Base-by-base conservation (phyloP, 2,797 vertebrate genomes). In the Coilia nasus region DNA sequence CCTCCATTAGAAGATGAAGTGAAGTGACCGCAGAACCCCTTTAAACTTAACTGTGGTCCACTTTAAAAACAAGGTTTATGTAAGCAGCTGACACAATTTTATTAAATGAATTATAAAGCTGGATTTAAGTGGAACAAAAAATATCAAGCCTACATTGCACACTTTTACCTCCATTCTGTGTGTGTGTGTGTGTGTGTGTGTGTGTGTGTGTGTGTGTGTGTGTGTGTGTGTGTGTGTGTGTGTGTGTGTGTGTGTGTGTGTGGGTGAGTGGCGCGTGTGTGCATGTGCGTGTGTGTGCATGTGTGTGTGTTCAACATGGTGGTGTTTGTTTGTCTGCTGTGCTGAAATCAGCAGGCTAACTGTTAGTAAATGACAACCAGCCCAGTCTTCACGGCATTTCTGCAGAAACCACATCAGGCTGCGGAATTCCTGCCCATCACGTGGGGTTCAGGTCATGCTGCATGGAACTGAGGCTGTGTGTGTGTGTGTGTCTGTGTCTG, bases 401-500 rank as follows among this genome's bases (percentile, higher is more conserved):
- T 78, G 71, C 0, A 78, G 71, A 78, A 78, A 21, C 71, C 71
- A 41, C 71, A 78, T 78, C 35, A 78, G 71, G 6, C 35, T 44
- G 71, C 21, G 71, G 71, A 78, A 78, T 78, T 78, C 35, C 35
- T 78, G 35, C 19, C 71, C 35, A 35, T 44, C 71, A 78, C 31
- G 71, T 78, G 71, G 35, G 6, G 35, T 3, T 21, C 67, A 41
- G 28, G 31, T 75, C 71, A 78, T 78, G 71, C 35, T 78, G 31
- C 5, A 21, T 78, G 7, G 35, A 41, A 41, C 31, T 19, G 5
- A 44, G 64, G 14, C 6, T 67, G 64, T 67, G 11, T 31, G 0
- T 71, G 67, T 75, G 67, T 75, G 28, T 75, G 67, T 75, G 31
- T 78, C 17, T 44, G 71, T 44, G 71, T 75, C 31, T 41, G 67